A percentile compares a stretch with the other conserved stretches of the same genome.
Conservation (phyloP, 2,113 vertebrate species). For the Corvus cornix region DNA sequence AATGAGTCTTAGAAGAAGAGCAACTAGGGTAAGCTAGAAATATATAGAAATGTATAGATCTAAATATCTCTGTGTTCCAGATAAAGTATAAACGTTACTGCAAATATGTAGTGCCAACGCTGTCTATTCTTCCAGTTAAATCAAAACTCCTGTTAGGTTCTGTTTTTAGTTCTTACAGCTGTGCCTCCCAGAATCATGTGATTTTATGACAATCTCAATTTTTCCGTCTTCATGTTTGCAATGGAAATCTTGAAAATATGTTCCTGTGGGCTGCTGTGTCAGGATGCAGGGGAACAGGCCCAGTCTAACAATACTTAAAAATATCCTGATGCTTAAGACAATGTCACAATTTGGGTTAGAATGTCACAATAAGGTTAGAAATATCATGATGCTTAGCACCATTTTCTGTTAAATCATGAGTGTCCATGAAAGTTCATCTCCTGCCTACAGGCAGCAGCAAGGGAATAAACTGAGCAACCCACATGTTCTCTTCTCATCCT, state of each 20-base stretch:
- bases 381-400: background rate
- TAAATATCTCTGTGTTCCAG: background rate
- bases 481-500: background rate
- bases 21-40: background rate
- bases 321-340: background rate
- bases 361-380: background rate
- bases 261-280: background rate
- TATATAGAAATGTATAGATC: background rate
- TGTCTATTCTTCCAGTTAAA: background rate
- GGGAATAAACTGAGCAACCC: background rate
- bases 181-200: background rate
- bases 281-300: background rate
- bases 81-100: background rate
- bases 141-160: background rate
- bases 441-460: background rate
- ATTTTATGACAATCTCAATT: background rate
- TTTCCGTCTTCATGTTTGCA: background rate
- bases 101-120: background rate
- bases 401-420: background rate
- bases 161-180: background rate
- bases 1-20: background rate
- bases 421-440: background rate
- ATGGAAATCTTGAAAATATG: background rate
- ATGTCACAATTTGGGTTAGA: background rate
- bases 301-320: background rate